Evolutionary conservation across 1,140 invertebrate genomes (phyloP), one percentile per base, ranked within the genome.

Genomic region (Drosophila ercepeae): DNA sequence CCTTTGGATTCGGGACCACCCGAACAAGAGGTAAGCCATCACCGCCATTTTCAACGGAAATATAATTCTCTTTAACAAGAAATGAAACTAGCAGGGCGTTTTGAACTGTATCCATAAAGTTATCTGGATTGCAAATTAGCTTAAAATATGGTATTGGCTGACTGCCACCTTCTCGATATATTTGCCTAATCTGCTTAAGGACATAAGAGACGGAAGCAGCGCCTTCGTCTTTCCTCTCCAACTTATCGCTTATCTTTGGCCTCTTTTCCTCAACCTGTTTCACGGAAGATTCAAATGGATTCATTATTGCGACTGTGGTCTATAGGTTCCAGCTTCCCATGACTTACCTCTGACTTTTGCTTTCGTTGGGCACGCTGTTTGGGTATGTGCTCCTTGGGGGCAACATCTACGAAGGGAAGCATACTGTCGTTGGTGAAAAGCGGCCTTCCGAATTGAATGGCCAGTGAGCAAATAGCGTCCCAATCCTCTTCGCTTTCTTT

Each of bases 41-140:
- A 1, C 57, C 36, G 2, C 64, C 82, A 18, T 57, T 70, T 29
- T 52, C 42, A 34, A 89, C 34, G 5, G 23, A 14, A 36, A 90
- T 53, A 6, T 58, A 32, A 46, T 89, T 76, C 42, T 89, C 88
- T 39, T 75, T 75, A 8, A 76, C 44, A 34, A 89, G 53, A 55
- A 89, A 90, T 16, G 88, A 78, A 3, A 89, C 18, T 29, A 76
- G 75, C 21, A 89, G 52, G 8, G 81, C 71, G 48, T 83, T 90
- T 16, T 89, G 78, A 36, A 89, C 74, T 3, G 67, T 78, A 7
- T 78, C 65, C 86, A 89, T 89, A 11, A 83, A 89, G 18, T 89
- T 57, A 1, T 63, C 21, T 0, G 86, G 88, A 67, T 90, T 63
- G 18, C 63, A 67, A 18, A 89, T 89, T 18, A 90, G 18, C 58